Evolutionary conservation across 2,888 invertebrate genomes (phyloP), one percentile per base, ranked within the genome.

Genomic region (Cyclophora albipunctata): DNA sequence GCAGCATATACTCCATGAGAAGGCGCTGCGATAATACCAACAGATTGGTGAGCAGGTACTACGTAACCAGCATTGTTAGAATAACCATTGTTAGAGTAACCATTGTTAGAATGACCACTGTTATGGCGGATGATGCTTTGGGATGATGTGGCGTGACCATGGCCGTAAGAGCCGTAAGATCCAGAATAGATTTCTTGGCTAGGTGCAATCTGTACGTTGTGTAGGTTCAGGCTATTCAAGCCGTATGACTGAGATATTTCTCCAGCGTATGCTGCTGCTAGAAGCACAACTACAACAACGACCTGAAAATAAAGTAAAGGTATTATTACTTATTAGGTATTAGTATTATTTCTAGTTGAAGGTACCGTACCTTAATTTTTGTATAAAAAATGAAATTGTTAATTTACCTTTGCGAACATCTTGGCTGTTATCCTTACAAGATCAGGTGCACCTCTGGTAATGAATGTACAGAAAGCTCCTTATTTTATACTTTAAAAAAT

Each of bases 401-500:
- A 54, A 52, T 35, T 5, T 56, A 57, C 57, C 57, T 59, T 59
- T 48, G 50, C 34, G 53, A 55, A 57, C 78, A 78, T 79, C 53
- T 58, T 71, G 64, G 37, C 64, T 66, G 69, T 67, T 67, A 52
- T 61, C 59, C 60, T 60, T 45, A 51, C 69, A 60, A 68, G 66
- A 64, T 60, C 65, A 63, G 59, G 62, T 54, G 55, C 57, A 62
- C 67, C 63, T 69, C 64, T 79, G 74, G 65, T 66, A 57, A 57
- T 55, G 48, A 49, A 57, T 54, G 50, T 51, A 58, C 58, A 56
- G 55, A 48, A 63, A 60, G 52, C 67, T 62, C 59, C 63, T 57
- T 64, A 67, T 70, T 78, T 76, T 80, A 79, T 80, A 80, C 69
- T 57, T 62, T 62, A 68, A 69, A 71, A 64, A 61, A 59, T 60